Conservation (phyloP, 2,888 invertebrate genomes). For the Cheilosia variabilis region DNA sequence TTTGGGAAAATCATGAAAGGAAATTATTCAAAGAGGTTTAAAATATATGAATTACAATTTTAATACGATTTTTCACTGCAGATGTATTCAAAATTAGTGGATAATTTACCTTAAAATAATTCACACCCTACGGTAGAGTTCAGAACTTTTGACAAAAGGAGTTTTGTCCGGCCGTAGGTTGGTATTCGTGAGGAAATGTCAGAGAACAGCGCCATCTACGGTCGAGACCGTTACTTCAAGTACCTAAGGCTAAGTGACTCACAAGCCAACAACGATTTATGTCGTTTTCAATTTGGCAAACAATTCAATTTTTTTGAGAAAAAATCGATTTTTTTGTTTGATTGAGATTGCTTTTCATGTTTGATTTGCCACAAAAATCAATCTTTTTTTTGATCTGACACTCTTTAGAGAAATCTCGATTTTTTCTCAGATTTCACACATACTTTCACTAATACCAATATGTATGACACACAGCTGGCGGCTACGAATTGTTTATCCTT, state of each 20-base stretch:
- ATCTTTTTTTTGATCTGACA: no score
- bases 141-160: constrained; percentile 77
- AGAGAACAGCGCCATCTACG: constrained; percentile 23
- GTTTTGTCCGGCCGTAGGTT: constrained; percentile 30
- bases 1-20: not conserved
- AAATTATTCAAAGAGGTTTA: not conserved
- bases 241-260: constrained; percentile 26
- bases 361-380: no score
- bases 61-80: constrained; percentile 37
- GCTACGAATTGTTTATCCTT: no score
- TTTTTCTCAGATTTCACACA: no score
- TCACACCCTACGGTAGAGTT: constrained; percentile 75
- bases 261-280: not conserved
- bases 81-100: constrained; percentile 77
- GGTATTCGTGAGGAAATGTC: constrained; percentile 34
- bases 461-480: no score
- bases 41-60: constrained; percentile 21
- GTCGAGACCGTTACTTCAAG: not conserved
- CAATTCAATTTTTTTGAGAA: no score
- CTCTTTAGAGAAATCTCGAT: no score
- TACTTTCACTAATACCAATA: no score
- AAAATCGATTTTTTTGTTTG: no score
- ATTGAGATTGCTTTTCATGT: no score
- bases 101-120: constrained; percentile 78
- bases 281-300: no score